Evolutionary conservation across 1,140 invertebrate genomes (phyloP).

Genomic region (Camponotus vicinus): DNA sequence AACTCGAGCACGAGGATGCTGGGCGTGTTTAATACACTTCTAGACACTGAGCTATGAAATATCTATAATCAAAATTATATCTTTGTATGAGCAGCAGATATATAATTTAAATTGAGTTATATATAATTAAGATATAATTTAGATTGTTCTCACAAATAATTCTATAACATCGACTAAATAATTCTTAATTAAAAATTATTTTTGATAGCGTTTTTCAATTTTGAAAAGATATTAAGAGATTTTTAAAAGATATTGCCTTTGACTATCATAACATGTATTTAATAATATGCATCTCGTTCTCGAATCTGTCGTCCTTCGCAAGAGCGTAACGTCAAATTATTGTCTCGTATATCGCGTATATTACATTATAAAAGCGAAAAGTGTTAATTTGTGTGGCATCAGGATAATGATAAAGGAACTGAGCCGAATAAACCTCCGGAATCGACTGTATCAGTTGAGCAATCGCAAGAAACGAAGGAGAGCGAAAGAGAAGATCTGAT

Average conservation of each 20-base stretch:
- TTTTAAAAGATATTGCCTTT: background rate
- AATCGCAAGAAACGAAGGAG: constrained; percentile 74
- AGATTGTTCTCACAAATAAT: background rate
- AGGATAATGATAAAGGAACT: constrained; percentile 77
- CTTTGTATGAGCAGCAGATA: background rate
- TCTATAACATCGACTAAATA: background rate
- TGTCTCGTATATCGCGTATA: constrained; percentile 17
- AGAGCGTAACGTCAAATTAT: constrained; percentile 1
- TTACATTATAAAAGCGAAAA: constrained; percentile 35
- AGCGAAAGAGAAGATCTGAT: constrained; percentile 81
- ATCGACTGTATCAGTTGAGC: constrained; percentile 73
- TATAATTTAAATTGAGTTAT: background rate
- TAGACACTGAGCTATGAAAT: no score
- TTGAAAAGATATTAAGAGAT: background rate
- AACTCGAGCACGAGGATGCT: background rate
- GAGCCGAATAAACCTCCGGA: constrained; percentile 73
- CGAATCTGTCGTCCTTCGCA: constrained; percentile 53
- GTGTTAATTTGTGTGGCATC: constrained; percentile 65
- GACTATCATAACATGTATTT: background rate
- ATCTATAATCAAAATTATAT: background rate
- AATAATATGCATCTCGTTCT: background rate
- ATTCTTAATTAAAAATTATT: background rate
- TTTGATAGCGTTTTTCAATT: background rate
- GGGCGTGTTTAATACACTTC: background rate
- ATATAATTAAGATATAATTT: background rate